phyloP scores from a whole-genome alignment of 2,888 invertebrate species.

The Sarcophaga variegata region DNA sequence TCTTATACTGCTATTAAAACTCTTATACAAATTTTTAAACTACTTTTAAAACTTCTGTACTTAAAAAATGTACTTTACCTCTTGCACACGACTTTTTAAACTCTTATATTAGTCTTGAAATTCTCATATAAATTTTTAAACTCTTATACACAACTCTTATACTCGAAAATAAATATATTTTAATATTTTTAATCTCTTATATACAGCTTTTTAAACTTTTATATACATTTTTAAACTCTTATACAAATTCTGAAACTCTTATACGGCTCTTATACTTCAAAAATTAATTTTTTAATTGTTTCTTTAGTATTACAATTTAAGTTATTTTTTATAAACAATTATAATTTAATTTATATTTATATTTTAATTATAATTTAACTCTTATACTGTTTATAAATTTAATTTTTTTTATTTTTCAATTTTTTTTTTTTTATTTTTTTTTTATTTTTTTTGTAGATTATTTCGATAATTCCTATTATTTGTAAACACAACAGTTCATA shows the following conservation, averaged over 20 bases:
- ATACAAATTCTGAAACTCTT: no score
- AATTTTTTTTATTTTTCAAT: conserved; percentile 14
- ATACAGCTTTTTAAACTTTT: no score
- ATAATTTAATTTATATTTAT: background rate
- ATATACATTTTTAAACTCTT: no score
- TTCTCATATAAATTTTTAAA: no score
- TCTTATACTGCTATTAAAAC: background rate
- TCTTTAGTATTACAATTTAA: background rate
- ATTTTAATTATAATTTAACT: background rate
- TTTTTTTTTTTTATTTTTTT: conserved; percentile 7
- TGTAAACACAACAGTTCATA: conserved; percentile 52
- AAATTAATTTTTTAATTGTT: no score
- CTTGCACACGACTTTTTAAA: no score
- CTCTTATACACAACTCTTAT: no score
- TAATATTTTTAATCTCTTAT: no score
- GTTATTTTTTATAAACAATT: background rate
- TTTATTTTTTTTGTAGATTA: conserved; percentile 54
- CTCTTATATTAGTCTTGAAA: no score
- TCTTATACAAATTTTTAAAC: background rate
- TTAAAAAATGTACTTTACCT: no score
- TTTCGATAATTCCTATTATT: conserved; percentile 70
- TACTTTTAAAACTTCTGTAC: background rate
- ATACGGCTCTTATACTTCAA: no score
- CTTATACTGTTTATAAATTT: background rate
- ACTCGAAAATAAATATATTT: no score